Evolutionary conservation across 92 coral and sea anemone genomes (phyloP).

Genomic region (Umimayanthus kanabou): DNA sequence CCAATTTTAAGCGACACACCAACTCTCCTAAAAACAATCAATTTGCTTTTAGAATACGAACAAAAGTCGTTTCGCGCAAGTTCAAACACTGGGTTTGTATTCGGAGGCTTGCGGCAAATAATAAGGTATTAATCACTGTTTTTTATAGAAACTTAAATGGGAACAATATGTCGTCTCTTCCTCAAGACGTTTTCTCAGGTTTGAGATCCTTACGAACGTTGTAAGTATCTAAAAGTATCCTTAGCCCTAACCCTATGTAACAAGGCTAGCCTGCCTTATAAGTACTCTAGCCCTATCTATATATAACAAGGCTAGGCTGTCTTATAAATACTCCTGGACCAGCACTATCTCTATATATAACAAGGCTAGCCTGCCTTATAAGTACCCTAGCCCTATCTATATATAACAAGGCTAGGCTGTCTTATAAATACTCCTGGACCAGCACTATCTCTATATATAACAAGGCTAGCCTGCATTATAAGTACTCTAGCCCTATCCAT

Average conservation of each 20-base stretch:
- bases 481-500: neutral
- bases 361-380: neutral
- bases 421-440: too few relatives aligned
- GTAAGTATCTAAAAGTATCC: slow-evolving; percentile 12
- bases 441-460: too few relatives aligned
- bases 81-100: too few relatives aligned
- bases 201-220: slow-evolving; percentile 9
- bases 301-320: neutral
- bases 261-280: neutral
- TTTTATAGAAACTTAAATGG: slow-evolving; percentile 20
- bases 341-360: too few relatives aligned
- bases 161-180: slow-evolving; percentile 22
- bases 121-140: neutral
- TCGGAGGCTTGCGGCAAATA: too few relatives aligned
- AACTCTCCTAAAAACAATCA: too few relatives aligned
- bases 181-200: neutral
- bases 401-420: neutral
- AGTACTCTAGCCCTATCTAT: neutral
- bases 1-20: too few relatives aligned
- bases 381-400: neutral
- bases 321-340: too few relatives aligned
- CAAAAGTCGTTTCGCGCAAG: too few relatives aligned
- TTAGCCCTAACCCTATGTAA: neutral
- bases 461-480: neutral
- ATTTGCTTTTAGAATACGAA: too few relatives aligned